A percentile compares a stretch with the other conserved stretches of the same genome.
Conservation (phyloP, 2,888 invertebrate genomes). For the Stenotaenia linearis region DNA sequence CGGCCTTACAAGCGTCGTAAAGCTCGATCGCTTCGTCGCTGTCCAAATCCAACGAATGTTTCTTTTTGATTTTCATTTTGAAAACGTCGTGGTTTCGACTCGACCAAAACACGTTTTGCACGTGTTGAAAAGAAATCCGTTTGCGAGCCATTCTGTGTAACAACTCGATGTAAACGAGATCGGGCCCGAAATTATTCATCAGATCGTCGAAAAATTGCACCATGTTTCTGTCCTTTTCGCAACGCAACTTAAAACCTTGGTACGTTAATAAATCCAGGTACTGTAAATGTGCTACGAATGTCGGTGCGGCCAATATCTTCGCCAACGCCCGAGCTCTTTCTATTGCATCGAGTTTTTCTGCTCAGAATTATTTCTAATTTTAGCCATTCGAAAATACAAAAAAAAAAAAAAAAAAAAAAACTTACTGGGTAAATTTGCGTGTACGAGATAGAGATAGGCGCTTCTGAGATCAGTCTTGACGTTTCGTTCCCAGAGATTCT, state of each 20-base stretch:
- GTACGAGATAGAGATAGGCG: background rate
- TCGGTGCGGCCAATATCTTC: background rate
- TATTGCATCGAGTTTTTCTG: background rate
- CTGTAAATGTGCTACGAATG: background rate
- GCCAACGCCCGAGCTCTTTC: background rate
- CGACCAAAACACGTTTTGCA: background rate
- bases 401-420: no score
- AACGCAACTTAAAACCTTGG: background rate
- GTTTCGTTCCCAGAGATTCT: background rate
- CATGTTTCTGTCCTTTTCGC: background rate
- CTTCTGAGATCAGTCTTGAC: background rate
- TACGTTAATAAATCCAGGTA: constrained; percentile 17
- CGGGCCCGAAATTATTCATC: background rate
- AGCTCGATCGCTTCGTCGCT: background rate
- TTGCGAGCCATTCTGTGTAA: background rate
- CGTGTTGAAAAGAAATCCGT: background rate
- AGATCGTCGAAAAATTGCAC: background rate
- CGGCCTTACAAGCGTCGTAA: background rate
- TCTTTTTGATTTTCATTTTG: background rate
- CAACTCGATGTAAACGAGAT: background rate
- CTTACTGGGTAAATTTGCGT: background rate
- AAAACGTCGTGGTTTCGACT: background rate
- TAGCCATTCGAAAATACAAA: no score
- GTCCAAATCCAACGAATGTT: background rate
- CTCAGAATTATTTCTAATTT: background rate